Evolutionary conservation across 1,140 invertebrate genomes (phyloP).

Genomic region (Aporrectodea caliginosa): DNA sequence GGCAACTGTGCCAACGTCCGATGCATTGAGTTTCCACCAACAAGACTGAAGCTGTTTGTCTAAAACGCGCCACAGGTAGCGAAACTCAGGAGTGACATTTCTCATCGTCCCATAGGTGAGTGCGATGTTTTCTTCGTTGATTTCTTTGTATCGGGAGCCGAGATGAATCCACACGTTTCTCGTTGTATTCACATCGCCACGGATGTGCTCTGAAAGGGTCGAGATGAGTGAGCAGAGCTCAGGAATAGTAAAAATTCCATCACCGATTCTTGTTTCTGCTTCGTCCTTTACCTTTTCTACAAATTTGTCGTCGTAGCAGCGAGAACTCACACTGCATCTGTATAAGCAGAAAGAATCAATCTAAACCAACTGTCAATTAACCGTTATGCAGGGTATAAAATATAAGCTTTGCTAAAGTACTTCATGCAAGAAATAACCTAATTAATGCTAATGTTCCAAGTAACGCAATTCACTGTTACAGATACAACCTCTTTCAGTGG

Average conservation of each 20-base stretch:
- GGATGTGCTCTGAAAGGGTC: slow-evolving; percentile 43
- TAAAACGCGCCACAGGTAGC: slow-evolving; percentile 62
- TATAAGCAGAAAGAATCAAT: not conserved
- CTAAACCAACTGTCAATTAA: too few relatives aligned
- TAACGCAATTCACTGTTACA: too few relatives aligned
- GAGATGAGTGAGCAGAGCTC: slow-evolving; percentile 63
- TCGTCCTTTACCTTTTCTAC: slow-evolving; percentile 36
- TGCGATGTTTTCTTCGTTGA: slow-evolving; percentile 62
- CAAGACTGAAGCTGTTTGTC: slow-evolving; percentile 62
- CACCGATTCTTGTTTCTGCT: slow-evolving; percentile 43
- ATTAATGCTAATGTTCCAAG: too few relatives aligned
- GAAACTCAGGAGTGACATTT: slow-evolving; percentile 34
- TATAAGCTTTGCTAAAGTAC: too few relatives aligned
- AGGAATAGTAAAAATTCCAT: slow-evolving; percentile 62
- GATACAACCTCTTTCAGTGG: too few relatives aligned
- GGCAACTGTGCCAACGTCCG: slow-evolving; percentile 62
- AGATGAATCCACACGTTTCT: slow-evolving; percentile 71
- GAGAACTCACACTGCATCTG: slow-evolving; percentile 31
- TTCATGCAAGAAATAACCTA: too few relatives aligned
- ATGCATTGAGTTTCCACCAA: slow-evolving; percentile 61
- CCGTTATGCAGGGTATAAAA: too few relatives aligned
- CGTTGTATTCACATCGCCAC: slow-evolving; percentile 53
- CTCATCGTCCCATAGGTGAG: slow-evolving; percentile 6
- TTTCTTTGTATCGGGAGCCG: slow-evolving; percentile 60
- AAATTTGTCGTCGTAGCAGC: slow-evolving; percentile 33